Evolutionary conservation across 2,888 invertebrate species (phyloP), one percentile per base, ranked within the genome.

Genomic region (Eupelmus urozonus): DNA sequence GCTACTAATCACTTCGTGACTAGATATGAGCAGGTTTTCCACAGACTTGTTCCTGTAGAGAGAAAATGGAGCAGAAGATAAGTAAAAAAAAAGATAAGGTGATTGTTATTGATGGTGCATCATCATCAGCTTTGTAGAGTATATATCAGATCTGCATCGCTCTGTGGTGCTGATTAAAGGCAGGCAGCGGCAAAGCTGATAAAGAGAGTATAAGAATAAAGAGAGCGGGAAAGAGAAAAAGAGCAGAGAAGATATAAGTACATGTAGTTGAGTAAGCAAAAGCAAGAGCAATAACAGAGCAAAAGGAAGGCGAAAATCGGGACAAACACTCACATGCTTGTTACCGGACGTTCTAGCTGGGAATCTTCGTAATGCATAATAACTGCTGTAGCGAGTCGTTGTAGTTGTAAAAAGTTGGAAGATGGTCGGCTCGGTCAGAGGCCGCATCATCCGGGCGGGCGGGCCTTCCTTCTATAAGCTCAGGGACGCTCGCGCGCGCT

Each of bases 1-100:
- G 86, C 93, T 93, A 87, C 92, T 93, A 77, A 93, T 93, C 80
- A 93, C 93, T 90, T 93, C 94, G 86, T 93, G 93, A 76, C 93
- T 93, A 81, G 93, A 92, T 87, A 92, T 91, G 83, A 93, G 91
- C 79, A 93, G 90, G 86, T 93, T 93, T 86, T 93, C 93, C 86
- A 93, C 93, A 11, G 93, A 93, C 86, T 93, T 93, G 88, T 92
- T 91, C 78, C 73, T 77, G 62, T 51, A 13, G 25, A 80, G 74
- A 76, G 9, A 72, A 40, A 67, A 59, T 42, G 11, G 49, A 49
- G 27, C 20, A 73, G 51, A 60, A 75, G 29, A 67, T 72, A 76
- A 66, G 51, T 42, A 59, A 60, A n/a, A 18, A 18, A 51, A 40
- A 25, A 65, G 34, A 2, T 16, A 7, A 23, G n/a, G 23, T 18